These are phyloP conservation scores for Antheraea yamamai DNA, from an alignment of 2,888 invertebrate species.

Conservation along the genomic window DNA sequence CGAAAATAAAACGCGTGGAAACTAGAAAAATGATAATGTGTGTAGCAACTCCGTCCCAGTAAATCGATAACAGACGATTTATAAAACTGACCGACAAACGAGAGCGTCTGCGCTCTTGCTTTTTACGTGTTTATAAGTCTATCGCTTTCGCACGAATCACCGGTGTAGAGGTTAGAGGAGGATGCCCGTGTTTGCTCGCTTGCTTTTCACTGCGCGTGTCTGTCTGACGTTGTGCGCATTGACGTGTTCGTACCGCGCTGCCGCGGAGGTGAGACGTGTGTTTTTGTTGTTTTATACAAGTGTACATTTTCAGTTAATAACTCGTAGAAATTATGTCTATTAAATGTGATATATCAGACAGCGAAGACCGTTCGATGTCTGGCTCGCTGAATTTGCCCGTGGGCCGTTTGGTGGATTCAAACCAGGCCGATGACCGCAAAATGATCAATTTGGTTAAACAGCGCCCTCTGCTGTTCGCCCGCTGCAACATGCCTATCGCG, in stretches of 20 bases:
- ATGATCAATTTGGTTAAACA: slow-evolving; percentile 69
- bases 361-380: slow-evolving; percentile 10
- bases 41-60: slow-evolving; percentile 1
- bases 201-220: slow-evolving; percentile 70
- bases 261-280: slow-evolving; percentile 53
- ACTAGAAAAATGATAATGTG: slow-evolving; percentile 14
- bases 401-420: slow-evolving; percentile 52
- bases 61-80: slow-evolving; percentile 59
- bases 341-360: slow-evolving; percentile 18
- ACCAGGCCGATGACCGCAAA: slow-evolving; percentile 72
- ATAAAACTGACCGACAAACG: slow-evolving; percentile 46
- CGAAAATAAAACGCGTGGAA: background rate
- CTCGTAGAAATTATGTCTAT: slow-evolving; percentile 23
- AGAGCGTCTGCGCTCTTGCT: slow-evolving; percentile 74
- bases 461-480: slow-evolving; percentile 69
- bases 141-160: slow-evolving; percentile 37
- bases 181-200: slow-evolving; percentile 53
- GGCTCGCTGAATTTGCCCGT: slow-evolving; percentile 20
- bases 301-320: slow-evolving; percentile 5
- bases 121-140: slow-evolving; percentile 55
- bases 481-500: slow-evolving; percentile 75
- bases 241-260: slow-evolving; percentile 55
- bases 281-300: slow-evolving; percentile 23
- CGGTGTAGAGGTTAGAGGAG: slow-evolving; percentile 43
- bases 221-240: slow-evolving; percentile 71